Percentiles rank a stretch among this genome's conserved stretches.
Evolutionary conservation across 2,888 invertebrate species (phyloP).

Genomic region (Crioceris asparagi): DNA sequence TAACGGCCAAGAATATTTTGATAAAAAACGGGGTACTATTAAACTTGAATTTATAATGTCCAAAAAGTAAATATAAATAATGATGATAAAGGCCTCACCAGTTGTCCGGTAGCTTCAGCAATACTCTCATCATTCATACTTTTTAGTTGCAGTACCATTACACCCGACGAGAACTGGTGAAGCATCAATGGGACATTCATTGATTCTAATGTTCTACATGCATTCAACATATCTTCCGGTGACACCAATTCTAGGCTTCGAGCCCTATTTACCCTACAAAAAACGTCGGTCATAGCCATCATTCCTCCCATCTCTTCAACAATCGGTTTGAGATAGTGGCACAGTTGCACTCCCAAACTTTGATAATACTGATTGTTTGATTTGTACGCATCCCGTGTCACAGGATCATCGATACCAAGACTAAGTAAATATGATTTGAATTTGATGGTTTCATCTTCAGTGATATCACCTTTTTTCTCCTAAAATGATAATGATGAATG

Average conservation of each 20-base stretch:
- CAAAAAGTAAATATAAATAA: background rate
- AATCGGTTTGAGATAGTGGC: slow-evolving; percentile 68
- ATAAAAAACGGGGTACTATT: too few relatives aligned
- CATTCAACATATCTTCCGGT: slow-evolving; percentile 91
- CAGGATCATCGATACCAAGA: slow-evolving; percentile 95
- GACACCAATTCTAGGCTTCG: slow-evolving; percentile 91
- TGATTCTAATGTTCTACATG: slow-evolving; percentile 61
- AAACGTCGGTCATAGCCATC: slow-evolving; percentile 94
- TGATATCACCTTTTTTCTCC: slow-evolving; percentile 89
- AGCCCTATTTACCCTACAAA: slow-evolving; percentile 93
- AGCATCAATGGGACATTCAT: slow-evolving; percentile 64
- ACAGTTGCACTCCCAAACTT: slow-evolving; percentile 77
- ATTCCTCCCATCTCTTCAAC: slow-evolving; percentile 87
- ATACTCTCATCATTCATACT: slow-evolving; percentile 63
- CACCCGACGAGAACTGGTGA: slow-evolving; percentile 86
- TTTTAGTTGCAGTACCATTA: slow-evolving; percentile 80
- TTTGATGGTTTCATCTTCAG: slow-evolving; percentile 90
- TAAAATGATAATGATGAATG: too few relatives aligned
- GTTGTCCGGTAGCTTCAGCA: slow-evolving; percentile 52
- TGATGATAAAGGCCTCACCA: slow-evolving; percentile 38
- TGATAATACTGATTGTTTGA: slow-evolving; percentile 76
- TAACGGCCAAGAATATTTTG: too few relatives aligned
- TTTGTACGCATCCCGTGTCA: slow-evolving; percentile 83
- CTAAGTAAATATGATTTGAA: slow-evolving; percentile 95
- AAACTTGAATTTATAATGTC: too few relatives aligned